Base-by-base conservation (phyloP, 2,113 vertebrate genomes). In the Laticauda colubrina region DNA sequence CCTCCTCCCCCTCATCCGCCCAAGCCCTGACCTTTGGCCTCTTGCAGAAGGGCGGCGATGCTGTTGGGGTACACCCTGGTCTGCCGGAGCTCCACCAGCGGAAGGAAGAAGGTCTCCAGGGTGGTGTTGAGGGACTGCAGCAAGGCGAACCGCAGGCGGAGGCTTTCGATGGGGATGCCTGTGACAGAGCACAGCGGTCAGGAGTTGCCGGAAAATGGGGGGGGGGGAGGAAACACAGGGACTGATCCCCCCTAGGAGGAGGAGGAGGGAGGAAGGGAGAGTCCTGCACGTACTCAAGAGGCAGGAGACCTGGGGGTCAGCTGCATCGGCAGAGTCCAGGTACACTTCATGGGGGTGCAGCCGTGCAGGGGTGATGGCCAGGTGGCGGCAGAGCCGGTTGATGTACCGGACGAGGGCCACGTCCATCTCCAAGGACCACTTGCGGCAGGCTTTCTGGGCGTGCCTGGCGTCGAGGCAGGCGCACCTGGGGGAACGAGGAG, bases 331-430 rank as follows among this genome's bases (percentile, higher is more conserved):
- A 0, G 98, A 97, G 94, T 99, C 99, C 96, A 99, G 96, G 95
- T 99, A 99, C 43, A 99, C 99, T 94, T 99, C 99, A 1, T 99
- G 99, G 51, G 99, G 99, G 94, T 99, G 99, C 0, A 99, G 98
- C 23, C 99, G 97, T 0, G 98, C 98, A 0, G 99, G 99, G 0
- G 99, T 99, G 95, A 99, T 99, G 14, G 99, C 99, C 57, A 99
- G 98, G 95, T 99, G 99, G 51, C 99, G 98, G 92, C 99, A 99
- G 5, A 99, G 98, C 54, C 99, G 97, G 97, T 99, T 99, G 90
- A 99, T 97, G 89, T 99, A 98, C 95, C 99, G 99, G 34, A 99
- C 99, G 0, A 99, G 97, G 0, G 99, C 99, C 39, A 99, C 98
- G 1, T 99, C 99, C 99, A 99, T 99, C 94, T 99, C 99, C 95